Base-by-base conservation (phyloP, 2,888 invertebrate genomes). In the Drosophila neotestacea region DNA sequence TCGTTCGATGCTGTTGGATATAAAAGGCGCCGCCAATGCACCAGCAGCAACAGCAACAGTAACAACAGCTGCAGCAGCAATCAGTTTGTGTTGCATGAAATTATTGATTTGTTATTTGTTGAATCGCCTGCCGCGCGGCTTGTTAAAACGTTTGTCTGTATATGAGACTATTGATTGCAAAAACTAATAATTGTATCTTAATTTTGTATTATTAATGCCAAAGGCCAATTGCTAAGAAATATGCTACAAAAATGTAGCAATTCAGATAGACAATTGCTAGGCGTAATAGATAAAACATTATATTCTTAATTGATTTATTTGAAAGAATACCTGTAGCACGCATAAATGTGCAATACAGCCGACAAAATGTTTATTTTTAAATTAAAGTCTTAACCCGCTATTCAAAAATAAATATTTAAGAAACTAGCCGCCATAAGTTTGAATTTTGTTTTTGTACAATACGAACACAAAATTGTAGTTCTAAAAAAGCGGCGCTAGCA, bases 61-160 rank as follows among this genome's bases (percentile, higher is more conserved):
- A 69, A 1, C 60, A 51, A 16, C 77, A 47, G 48, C 67, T 30
- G 38, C 67, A 61, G 46, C 62, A 64, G 69, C 81, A 79, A 81
- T 81, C 71, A 85, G 66, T 79, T 82, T 79, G 79, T 69, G 77
- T 82, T 82, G 86, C 81, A 85, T 77, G 77, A 85, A 85, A 82
- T 81, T 85, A 81, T 81, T 81, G 83, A 81, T 81, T 85, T 81
- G 85, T 81, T 81, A 81, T 85, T 85, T 79, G 86, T 64, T 70
- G 81, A 60, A 65, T 61, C 52, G 73, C 58, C 70, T 73, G 77
- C 70, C 56, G 69, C 56, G 56, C 55, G 54, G 81, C 84, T 80
- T 77, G 84, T 81, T 84, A 84, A 81, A 81, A 84, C 77, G 84
- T 77, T 77, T 70, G 51, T 48, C 46, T 61, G 47, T 64, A 41